Percentiles rank a stretch among this genome's conserved stretches.
phyloP scores from a whole-genome alignment of 1,140 invertebrate genomes.

The Diabrotica undecimpunctata region DNA sequence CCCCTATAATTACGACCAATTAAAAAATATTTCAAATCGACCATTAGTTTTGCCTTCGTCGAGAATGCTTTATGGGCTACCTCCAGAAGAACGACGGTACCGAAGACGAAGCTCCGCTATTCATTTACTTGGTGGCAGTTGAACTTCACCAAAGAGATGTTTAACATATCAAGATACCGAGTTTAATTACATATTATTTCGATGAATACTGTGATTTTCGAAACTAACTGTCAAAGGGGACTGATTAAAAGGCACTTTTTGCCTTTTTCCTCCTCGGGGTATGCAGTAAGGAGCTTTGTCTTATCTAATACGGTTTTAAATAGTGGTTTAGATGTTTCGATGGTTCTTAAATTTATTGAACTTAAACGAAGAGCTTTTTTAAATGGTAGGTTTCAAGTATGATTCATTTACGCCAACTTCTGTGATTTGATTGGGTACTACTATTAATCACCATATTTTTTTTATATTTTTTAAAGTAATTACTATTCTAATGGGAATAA shows the following conservation, averaged over 20 bases:
- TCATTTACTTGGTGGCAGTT: conserved; percentile 11
- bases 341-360: too few species aligned
- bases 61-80: neutral
- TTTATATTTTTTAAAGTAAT: too few species aligned
- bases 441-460: too few species aligned
- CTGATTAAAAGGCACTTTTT: conserved; percentile 8
- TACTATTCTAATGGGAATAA: too few species aligned
- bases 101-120: conserved; percentile 2
- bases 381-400: too few species aligned
- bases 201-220: conserved; percentile 12
- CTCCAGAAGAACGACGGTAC: neutral
- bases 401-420: too few species aligned
- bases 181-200: conserved; percentile 11
- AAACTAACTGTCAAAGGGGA: conserved; percentile 5
- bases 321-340: neutral
- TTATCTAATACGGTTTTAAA: conserved; percentile 11
- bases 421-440: too few species aligned
- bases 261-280: neutral
- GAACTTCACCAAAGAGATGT: conserved; percentile 4
- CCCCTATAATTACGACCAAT: conserved; percentile 9
- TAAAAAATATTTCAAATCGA: conserved; percentile 6
- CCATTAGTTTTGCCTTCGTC: conserved; percentile 5
- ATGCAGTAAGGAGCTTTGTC: conserved; percentile 6
- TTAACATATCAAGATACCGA: conserved; percentile 11
- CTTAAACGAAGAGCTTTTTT: too few species aligned